phyloP scores from a whole-genome alignment of 2,797 vertebrate genomes.

The Pteropus rufus region DNA sequence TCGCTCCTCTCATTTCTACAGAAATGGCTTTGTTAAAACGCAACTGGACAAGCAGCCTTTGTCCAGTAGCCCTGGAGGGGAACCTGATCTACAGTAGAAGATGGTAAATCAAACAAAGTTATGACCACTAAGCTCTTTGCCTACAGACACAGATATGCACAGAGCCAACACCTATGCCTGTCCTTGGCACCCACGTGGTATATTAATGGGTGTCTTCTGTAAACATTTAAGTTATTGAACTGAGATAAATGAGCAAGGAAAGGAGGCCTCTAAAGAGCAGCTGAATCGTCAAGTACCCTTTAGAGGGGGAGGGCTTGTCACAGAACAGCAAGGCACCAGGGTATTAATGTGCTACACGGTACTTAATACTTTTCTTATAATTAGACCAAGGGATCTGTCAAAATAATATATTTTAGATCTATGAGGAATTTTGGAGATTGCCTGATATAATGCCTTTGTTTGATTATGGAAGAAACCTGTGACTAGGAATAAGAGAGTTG shows the following conservation, averaged over 20 bases:
- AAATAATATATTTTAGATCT: conserved; percentile 5
- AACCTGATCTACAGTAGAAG: conserved; percentile 48
- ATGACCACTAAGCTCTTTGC: conserved; percentile 37
- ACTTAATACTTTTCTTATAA: conserved; percentile 41
- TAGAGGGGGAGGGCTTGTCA: conserved; percentile 15
- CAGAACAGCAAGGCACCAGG: not conserved
- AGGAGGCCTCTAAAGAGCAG: conserved; percentile 40
- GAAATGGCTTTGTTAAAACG: conserved; percentile 37
- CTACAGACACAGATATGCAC: not conserved
- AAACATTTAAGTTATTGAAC: conserved; percentile 16
- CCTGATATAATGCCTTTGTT: not conserved
- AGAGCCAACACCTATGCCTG: not conserved
- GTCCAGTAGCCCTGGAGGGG: not conserved
- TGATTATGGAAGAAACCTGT: not conserved
- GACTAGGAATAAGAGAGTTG: not conserved
- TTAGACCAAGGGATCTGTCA: conserved; percentile 21
- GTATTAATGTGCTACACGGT: not conserved
- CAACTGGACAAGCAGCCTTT: conserved; percentile 15
- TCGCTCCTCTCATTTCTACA: not conserved
- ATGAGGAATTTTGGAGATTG: not conserved
- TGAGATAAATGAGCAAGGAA: conserved; percentile 32
- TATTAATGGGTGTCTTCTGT: conserved; percentile 42
- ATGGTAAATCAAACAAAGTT: conserved; percentile 57
- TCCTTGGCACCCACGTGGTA: conserved; percentile 3
- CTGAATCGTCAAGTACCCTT: conserved; percentile 49